phyloP scores from a whole-genome alignment of 2,888 invertebrate genomes.

The Sipha maydis region DNA sequence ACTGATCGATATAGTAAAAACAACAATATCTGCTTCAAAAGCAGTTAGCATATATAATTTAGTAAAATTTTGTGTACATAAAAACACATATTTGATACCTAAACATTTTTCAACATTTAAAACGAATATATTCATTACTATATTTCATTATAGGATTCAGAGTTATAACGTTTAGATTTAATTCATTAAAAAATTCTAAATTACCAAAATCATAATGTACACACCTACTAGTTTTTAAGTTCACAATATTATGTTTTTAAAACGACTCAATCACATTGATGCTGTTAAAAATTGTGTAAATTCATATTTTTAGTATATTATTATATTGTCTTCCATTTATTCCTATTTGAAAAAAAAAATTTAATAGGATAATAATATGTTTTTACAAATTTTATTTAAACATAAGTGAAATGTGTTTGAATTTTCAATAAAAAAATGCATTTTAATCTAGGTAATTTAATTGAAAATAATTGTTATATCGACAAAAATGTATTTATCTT shows the following conservation, averaged over 20 bases:
- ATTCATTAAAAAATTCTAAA: conserved; percentile 54
- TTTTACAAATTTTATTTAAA: conserved; percentile 57
- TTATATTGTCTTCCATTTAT: conserved; percentile 62
- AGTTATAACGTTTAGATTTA: conserved; percentile 36
- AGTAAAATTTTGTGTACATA: conserved; percentile 56
- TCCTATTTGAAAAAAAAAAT: conserved; percentile 56
- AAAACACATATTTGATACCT: conserved; percentile 16
- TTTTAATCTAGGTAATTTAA: conserved; percentile 58
- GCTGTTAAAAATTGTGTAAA: conserved; percentile 49
- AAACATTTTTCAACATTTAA: conserved; percentile 34
- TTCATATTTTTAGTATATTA: conserved; percentile 58
- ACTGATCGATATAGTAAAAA: conserved; percentile 46
- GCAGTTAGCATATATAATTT: conserved; percentile 26
- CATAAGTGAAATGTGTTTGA: conserved; percentile 51
- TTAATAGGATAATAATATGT: conserved; percentile 56
- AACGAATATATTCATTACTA: conserved; percentile 27
- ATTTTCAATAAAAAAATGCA: conserved; percentile 37
- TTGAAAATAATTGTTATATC: conserved; percentile 61
- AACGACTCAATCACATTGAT: conserved; percentile 57
- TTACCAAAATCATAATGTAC: conserved; percentile 53
- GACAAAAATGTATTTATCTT: conserved; percentile 60
- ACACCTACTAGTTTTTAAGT: conserved; percentile 56
- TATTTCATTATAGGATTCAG: conserved; percentile 35
- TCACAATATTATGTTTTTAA: conserved; percentile 57
- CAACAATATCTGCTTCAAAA: conserved; percentile 27